These are phyloP conservation scores for Cyanoramphus novaezelandiae DNA, from an alignment of 2,113 vertebrate species.

Conservation along the genomic window DNA sequence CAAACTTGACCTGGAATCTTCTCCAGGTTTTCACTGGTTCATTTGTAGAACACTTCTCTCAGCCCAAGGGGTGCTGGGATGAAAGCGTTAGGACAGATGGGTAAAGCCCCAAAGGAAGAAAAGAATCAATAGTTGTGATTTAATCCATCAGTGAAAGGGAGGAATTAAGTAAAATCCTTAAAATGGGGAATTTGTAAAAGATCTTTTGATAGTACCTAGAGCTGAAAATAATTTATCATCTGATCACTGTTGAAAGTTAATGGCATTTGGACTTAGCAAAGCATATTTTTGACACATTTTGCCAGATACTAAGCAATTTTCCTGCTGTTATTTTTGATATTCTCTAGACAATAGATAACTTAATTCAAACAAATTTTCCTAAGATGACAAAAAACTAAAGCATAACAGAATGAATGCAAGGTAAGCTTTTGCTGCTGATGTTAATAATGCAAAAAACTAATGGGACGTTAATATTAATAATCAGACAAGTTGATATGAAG, in stretches of 20 bases:
- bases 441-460: constrained; percentile 53
- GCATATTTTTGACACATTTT: constrained; percentile 32
- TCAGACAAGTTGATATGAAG: constrained; percentile 25
- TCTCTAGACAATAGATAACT: constrained; percentile 62
- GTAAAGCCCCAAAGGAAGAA: constrained; percentile 80
- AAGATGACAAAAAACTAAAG: constrained; percentile 47
- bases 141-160: constrained; percentile 82
- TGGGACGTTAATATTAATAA: constrained; percentile 66
- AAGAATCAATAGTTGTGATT: constrained; percentile 83
- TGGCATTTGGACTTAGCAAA: constrained; percentile 37
- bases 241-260: constrained; percentile 7
- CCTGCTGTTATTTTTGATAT: constrained; percentile 47
- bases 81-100: constrained; percentile 84
- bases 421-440: constrained; percentile 35
- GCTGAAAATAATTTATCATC: constrained; percentile 66
- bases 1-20: constrained; percentile 98
- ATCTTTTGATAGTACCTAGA: constrained; percentile 63
- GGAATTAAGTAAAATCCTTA: constrained; percentile 82
- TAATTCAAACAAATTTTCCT: constrained; percentile 63
- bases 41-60: constrained; percentile 84
- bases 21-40: constrained; percentile 84
- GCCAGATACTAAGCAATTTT: constrained; percentile 28
- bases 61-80: constrained; percentile 77
- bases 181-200: constrained; percentile 79
- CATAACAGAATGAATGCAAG: constrained; percentile 28